Percentiles rank a stretch among this genome's conserved stretches.
These are phyloP conservation scores for Novumbra hubbsi DNA, from an alignment of 2,797 vertebrate species.

Conservation along the genomic window DNA sequence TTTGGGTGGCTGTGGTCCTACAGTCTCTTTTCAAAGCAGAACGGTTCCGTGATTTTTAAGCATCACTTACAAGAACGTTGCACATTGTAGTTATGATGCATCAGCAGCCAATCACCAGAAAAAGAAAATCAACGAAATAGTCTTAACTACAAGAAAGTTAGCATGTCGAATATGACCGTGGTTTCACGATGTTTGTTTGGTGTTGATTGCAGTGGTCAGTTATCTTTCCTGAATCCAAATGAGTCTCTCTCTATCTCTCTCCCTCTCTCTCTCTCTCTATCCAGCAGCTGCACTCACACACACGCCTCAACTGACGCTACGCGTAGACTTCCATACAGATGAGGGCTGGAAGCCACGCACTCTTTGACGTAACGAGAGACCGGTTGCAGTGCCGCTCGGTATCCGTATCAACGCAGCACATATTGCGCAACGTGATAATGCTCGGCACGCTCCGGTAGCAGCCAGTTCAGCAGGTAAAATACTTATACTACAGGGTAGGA, in stretches of 20 bases:
- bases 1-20: neutral
- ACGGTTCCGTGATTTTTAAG: neutral
- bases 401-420: slow-evolving; percentile 81
- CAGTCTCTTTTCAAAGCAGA: neutral
- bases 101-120: neutral
- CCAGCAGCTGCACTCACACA: slow-evolving; percentile 67
- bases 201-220: slow-evolving; percentile 58
- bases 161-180: slow-evolving; percentile 42
- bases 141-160: neutral
- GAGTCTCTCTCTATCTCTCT: slow-evolving; percentile 22
- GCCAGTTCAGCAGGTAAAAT: slow-evolving; percentile 43
- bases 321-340: slow-evolving; percentile 77
- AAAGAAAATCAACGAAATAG: neutral
- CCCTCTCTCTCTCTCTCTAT: slow-evolving; percentile 30
- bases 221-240: slow-evolving; percentile 61
- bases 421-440: slow-evolving; percentile 87
- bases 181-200: slow-evolving; percentile 31
- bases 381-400: slow-evolving; percentile 81
- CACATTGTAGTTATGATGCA: neutral
- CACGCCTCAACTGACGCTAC: slow-evolving; percentile 65
- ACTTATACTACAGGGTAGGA: slow-evolving; percentile 14
- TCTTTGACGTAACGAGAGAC: slow-evolving; percentile 84
- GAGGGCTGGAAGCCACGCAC: slow-evolving; percentile 77
- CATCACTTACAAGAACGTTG: neutral
- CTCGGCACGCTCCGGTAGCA: slow-evolving; percentile 44